Evolutionary conservation across 2,888 invertebrate genomes (phyloP), one percentile per base, ranked within the genome.

Genomic region (Euplagia quadripunctaria): DNA sequence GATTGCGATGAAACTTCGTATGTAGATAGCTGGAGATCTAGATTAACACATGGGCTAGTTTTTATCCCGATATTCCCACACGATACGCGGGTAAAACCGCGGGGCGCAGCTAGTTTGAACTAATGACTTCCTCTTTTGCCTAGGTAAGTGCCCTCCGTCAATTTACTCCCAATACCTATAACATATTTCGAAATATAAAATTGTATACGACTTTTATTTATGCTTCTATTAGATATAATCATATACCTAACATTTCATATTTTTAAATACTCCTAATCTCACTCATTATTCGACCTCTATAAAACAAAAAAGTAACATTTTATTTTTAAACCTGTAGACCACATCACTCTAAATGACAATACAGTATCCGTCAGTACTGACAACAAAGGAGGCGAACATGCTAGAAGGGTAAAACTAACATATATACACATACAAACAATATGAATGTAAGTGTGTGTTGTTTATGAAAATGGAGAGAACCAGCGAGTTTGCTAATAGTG

Each of bases 341-440:
- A 70, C 76, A 79, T 77, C 73, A 73, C 84, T 77, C 72, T 66
- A 72, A 55, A 67, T 42, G 61, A 73, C 77, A 83, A 79, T 76
- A 78, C 79, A 71, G 70, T 71, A 79, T 31, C 69, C 76, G 70
- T 72, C 72, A 75, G 61, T 51, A 70, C 75, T 71, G 61, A 70
- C 73, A 65, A 83, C 84, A 84, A 83, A 81, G 73, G 69, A 75
- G 73, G 68, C 70, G 68, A 68, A 76, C 73, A 65, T 64, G 70
- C 70, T 65, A 55, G 9, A 61, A 67, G 41, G 49, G 51, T n/a
- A 64, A 61, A 65, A 64, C 4, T 61, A 41, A n/a, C 31, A 41
- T 46, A 42, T 0, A 41, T 42, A 65, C 68, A 70, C 46, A 51
- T 43, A 72, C 64, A 64, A 16, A 77, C 70, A 71, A 66, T 74